These are phyloP conservation scores for Shinisaurus crocodilurus DNA, from an alignment of 2,113 vertebrate genomes.

Conservation along the genomic window DNA sequence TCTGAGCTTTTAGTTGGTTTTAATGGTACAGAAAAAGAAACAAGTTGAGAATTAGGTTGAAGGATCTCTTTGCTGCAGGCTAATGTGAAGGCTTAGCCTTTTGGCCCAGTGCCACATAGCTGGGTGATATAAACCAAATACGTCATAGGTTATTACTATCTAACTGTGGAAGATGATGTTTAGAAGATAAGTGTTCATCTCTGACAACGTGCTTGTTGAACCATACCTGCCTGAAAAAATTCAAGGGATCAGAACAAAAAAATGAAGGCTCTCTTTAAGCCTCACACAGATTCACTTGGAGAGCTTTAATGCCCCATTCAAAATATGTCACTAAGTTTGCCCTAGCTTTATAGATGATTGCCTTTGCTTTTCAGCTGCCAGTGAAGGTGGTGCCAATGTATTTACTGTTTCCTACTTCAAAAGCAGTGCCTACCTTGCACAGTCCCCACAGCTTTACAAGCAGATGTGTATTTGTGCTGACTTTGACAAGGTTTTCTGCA, in stretches of 20 bases:
- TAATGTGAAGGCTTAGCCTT: neutral
- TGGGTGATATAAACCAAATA: neutral
- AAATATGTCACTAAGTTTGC: neutral
- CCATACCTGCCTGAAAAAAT: neutral
- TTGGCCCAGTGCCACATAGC: neutral
- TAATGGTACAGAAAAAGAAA: neutral
- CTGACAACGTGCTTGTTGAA: neutral
- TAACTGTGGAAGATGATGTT: neutral
- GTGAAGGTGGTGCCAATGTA: slow-evolving; percentile 98
- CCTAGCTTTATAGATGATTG: slow-evolving; percentile 2
- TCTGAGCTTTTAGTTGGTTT: neutral
- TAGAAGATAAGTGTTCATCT: neutral
- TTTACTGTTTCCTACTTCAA: slow-evolving; percentile 99
- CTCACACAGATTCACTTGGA: neutral
- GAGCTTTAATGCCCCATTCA: neutral
- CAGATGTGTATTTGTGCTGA: slow-evolving; percentile 99
- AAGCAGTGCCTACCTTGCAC: slow-evolving; percentile 96
- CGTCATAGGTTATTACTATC: neutral
- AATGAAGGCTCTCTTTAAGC: neutral
- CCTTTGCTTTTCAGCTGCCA: slow-evolving; percentile 88
- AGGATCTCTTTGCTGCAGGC: neutral
- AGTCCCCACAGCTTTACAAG: slow-evolving; percentile 98
- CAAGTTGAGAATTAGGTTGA: neutral
- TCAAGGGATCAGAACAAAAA: neutral
- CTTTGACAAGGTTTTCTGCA: slow-evolving; percentile 98